phyloP scores from a whole-genome alignment of 2,888 invertebrate species.

The Protula sp. region DNA sequence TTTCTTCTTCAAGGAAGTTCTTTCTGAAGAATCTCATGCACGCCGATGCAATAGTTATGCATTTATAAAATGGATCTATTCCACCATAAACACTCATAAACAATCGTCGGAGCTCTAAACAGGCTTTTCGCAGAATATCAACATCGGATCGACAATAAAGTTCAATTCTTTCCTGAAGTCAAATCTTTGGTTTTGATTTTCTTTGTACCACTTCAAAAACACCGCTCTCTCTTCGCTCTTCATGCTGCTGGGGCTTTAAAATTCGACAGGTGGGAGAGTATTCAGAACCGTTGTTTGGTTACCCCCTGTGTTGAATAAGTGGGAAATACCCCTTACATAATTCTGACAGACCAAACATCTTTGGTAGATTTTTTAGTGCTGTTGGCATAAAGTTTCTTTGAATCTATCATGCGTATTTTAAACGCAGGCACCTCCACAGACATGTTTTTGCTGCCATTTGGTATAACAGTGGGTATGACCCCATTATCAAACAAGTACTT shows the following conservation, averaged over 20 bases:
- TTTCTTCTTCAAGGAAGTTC: not conserved
- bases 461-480: not conserved
- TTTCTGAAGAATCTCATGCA: not conserved
- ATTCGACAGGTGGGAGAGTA: not conserved
- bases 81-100: not conserved
- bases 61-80: not conserved
- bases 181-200: not conserved
- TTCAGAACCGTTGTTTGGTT: not conserved
- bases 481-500: not conserved
- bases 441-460: not conserved
- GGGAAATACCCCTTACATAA: conserved; percentile 3
- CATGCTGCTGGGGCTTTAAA: not conserved
- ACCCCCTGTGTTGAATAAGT: not conserved
- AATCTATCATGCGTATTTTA: not conserved
- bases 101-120: not conserved
- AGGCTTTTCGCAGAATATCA: not conserved
- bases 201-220: not conserved
- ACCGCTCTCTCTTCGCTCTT: not conserved
- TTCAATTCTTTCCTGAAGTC: not conserved
- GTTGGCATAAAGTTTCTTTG: not conserved
- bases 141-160: conserved; percentile 5
- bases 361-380: not conserved
- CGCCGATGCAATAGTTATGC: not conserved
- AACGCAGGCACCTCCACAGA: not conserved
- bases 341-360: not conserved